Evolutionary conservation across 2,113 vertebrate genomes (phyloP), one percentile per base, ranked within the genome.

Genomic region (Oncorhynchus mykiss): DNA sequence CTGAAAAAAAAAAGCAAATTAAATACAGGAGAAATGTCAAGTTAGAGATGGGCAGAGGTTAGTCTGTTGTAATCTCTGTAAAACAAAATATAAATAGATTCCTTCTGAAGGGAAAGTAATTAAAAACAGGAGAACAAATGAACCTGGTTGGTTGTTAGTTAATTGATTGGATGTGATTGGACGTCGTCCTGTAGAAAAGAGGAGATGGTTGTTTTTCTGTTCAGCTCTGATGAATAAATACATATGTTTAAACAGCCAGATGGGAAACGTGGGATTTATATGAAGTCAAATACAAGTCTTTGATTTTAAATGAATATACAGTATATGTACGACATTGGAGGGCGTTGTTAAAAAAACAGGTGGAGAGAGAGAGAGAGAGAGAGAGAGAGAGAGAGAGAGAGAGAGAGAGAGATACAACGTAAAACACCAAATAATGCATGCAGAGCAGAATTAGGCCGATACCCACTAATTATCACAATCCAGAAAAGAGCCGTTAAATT

Each of bases 71-170:
- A 82, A 84, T 62, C 81, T 75, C 68, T 54, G 51, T 70, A 72
- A 81, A 82, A 70, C 3, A 27, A 31, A 5, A 84, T 80, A 77
- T 75, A 66, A 79, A 71, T 74, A 84, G 82, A 75, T 72, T 81
- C 13, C 62, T 67, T 85, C 48, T 76, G 71, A 80, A 75, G 85
- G 82, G 67, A 73, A 77, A 80, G 76, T 83, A 88, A 92, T 91
- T 89, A 91, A 88, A 91, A 89, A 88, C 5, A 16, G 74, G 14
- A 67, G 74, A 73, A 81, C 79, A 85, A 82, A 86, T 20, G 9
- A 66, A 80, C 51, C 62, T 62, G 73, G 78, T 80, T 49, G 16
- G 51, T 13, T 14, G 13, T 18, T 18, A 54, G 22, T 51, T 87
- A 84, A 84, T 80, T 90, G 79, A 83, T 81, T 70, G 74, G 27